These are phyloP conservation scores for Ectropis crepuscularia DNA, from an alignment of 2,888 invertebrate species.

Conservation along the genomic window DNA sequence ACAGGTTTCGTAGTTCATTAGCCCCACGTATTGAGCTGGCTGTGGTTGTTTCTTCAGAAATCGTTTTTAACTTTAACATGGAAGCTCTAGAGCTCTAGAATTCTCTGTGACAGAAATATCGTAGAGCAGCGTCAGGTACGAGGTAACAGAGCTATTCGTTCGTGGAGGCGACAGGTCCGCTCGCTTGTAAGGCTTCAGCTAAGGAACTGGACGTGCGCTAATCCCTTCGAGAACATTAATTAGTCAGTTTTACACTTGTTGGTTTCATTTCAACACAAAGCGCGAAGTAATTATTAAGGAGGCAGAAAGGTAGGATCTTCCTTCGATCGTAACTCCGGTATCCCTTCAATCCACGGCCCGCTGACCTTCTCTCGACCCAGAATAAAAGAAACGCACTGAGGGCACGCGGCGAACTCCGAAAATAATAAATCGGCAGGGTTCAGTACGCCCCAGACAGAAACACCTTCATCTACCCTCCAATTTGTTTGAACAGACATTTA, in stretches of 20 bases:
- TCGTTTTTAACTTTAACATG: constrained; percentile 7
- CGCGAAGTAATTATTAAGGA: background rate
- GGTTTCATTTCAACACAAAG: background rate
- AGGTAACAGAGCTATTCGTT: constrained; percentile 1
- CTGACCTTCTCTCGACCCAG: constrained; percentile 20
- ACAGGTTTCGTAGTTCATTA: constrained; percentile 59
- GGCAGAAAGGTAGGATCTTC: constrained; percentile 13
- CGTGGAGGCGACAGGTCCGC: constrained; percentile 8
- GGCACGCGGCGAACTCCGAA: constrained; percentile 29
- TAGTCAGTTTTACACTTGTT: background rate
- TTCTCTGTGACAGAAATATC: background rate
- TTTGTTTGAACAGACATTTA: constrained; percentile 21
- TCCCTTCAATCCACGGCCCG: constrained; percentile 15
- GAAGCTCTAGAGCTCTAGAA: too few species aligned
- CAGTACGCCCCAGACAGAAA: constrained; percentile 35
- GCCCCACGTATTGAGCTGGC: constrained; percentile 45
- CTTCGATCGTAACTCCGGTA: constrained; percentile 10
- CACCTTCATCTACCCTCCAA: constrained; percentile 49
- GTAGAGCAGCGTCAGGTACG: constrained; percentile 21
- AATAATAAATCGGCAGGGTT: constrained; percentile 37
- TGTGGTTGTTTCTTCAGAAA: constrained; percentile 4
- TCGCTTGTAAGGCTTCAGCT: constrained; percentile 33
- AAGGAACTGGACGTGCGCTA: constrained; percentile 27
- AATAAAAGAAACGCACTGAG: constrained; percentile 24
- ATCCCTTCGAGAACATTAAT: constrained; percentile 3